Evolutionary conservation across 2,797 vertebrate genomes (phyloP), one percentile per base, ranked within the genome.

Genomic region (Distichodus sexfasciatus): DNA sequence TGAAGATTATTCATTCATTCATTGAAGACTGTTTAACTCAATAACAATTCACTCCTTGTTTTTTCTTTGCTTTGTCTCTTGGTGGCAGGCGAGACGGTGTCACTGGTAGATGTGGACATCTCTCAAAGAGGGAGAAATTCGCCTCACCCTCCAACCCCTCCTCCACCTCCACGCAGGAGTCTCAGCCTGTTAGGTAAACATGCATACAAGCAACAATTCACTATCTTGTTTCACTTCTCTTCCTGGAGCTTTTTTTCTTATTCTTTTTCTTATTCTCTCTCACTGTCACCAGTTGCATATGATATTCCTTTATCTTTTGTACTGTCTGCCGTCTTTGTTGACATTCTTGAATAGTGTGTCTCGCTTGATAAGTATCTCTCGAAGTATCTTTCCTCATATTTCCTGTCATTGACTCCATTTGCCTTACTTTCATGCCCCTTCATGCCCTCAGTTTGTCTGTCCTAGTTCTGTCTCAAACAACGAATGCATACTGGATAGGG

Each of bases 31-130:
- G n/a, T n/a, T n/a, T n/a, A n/a, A n/a, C n/a, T n/a, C n/a, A n/a
- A n/a, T n/a, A n/a, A n/a, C n/a, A n/a, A n/a, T n/a, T n/a, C n/a
- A n/a, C n/a, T 23, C 3, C 12, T 0, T 24, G n/a, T 41, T 51
- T 21, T 2, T 33, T 29, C 6, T 35, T 23, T 19, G 41, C 31
- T 15, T 21, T 26, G 4, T 43, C 21, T 21, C 66, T 46, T 46
- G 54, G 10, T 74, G 60, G 3, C 85, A 98, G 96, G 96, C 84
- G 96, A 98, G 82, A 98, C 96, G 0, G 95, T 97, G 64, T 97
- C 95, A 1, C 89, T 98, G 79, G 91, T 97, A 89, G 96, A 97
- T 1, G 94, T 98, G 89, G 96, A 98, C 81, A 96, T 98, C 86
- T 98, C 96, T 9, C 94, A 92, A 78, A 89, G 92, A 84, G 94